Base-by-base conservation (phyloP, 2,888 invertebrate species). In the Idaea biselata region DNA sequence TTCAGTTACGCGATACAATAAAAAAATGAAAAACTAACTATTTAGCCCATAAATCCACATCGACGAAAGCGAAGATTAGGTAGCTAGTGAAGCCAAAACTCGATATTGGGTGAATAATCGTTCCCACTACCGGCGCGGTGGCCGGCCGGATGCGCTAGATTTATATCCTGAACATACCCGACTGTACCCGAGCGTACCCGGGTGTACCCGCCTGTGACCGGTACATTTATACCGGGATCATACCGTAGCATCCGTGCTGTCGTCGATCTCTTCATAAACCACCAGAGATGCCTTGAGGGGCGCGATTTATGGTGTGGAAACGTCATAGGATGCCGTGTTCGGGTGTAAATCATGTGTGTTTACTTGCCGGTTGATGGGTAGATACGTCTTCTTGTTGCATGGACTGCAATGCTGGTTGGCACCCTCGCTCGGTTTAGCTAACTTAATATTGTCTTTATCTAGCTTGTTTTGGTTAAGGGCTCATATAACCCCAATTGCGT, bases 91-190 rank as follows among this genome's bases (percentile, higher is more conserved):
- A 89, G 90, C 90, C 89, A 90, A 90, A 91, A 91, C 90, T 91
- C 91, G 92, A 92, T 92, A 91, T 91, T 91, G 89, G 89, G 86
- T 92, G 91, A 92, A 91, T 92, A 91, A 92, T 91, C 87, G 92
- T 89, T 84, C 84, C 85, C 87, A 89, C 91, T 91, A 90, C 92
- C 92, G 92, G 91, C 84, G 88, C 86, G 89, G 88, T 87, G 80
- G 84, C 79, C 83, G 82, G 79, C 89, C 91, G 91, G 92, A 91
- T 87, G 86, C 78, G 84, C 84, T 86, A 89, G 92, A 91, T 91
- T 91, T 91, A 91, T 91, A 91, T 88, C 86, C 89, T 80, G 80
- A 67, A 70, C 68, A 67, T 67, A 71, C 71, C 71, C 72, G 71
- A 66, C 62, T 18, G 11, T 56, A 56, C 61, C 63, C 59, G 73